Evolutionary conservation across 2,113 vertebrate genomes (phyloP).

Genomic region (Dolichallabes microphthalmus): DNA sequence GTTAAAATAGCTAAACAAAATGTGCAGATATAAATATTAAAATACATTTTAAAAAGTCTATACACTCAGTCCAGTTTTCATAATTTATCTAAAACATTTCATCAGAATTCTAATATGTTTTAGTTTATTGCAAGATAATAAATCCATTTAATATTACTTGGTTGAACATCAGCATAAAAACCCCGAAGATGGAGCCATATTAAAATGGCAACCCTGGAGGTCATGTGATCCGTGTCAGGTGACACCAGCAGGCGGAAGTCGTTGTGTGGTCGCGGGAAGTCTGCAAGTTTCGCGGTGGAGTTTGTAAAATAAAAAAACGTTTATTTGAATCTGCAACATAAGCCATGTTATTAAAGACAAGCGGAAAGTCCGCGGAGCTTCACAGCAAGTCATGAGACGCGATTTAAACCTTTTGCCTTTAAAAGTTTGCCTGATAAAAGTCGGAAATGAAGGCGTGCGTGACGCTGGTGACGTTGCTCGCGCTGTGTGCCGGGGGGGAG

Average conservation of each 20-base stretch:
- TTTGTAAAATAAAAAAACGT: not conserved
- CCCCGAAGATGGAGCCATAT: not conserved
- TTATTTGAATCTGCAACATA: not conserved
- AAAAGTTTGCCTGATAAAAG: not conserved
- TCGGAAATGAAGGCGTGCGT: not conserved
- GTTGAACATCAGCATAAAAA: not conserved
- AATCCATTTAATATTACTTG: not conserved
- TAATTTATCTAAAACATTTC: not conserved
- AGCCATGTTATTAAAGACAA: not conserved
- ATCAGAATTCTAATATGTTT: not conserved
- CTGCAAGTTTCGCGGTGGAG: not conserved
- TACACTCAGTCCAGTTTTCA: not conserved
- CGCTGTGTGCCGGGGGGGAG: slow-evolving; percentile 11
- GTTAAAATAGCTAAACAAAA: too few relatives aligned
- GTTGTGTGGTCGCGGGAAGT: not conserved
- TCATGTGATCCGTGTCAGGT: not conserved
- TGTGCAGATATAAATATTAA: too few relatives aligned
- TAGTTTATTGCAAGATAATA: not conserved
- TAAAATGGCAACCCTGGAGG: not conserved
- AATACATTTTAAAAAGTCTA: not conserved
- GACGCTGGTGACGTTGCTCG: not conserved
- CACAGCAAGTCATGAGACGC: not conserved
- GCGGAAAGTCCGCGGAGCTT: not conserved
- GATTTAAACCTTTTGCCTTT: not conserved
- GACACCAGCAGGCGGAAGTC: not conserved